A percentile compares a stretch with the other conserved stretches of the same genome.
Evolutionary conservation across 2,888 invertebrate species (phyloP).

Genomic region (Proisotoma minuta): DNA sequence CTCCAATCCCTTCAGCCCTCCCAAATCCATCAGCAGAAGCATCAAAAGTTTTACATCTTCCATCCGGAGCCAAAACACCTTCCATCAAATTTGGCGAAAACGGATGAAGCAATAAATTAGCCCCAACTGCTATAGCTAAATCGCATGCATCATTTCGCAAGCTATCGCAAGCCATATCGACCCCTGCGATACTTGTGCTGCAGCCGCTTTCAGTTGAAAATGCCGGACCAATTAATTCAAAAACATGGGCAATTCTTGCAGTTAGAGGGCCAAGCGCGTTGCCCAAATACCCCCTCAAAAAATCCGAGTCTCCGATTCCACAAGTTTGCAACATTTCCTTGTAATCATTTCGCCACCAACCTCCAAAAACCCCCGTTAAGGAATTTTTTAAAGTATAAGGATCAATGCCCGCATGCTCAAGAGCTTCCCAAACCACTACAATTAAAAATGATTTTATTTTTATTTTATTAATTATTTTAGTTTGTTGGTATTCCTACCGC

Average conservation of each 20-base stretch:
- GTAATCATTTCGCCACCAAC: conserved; percentile 9
- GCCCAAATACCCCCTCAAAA: conserved; percentile 10
- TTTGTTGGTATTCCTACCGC: too few relatives aligned
- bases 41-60: conserved; percentile 19
- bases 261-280: not conserved
- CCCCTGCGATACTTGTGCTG: too few relatives aligned
- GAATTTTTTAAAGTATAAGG: not conserved
- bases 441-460: too few relatives aligned
- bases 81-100: not conserved
- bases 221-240: not conserved
- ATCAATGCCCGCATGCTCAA: conserved; percentile 8
- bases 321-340: not conserved
- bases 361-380: conserved; percentile 7
- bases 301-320: conserved; percentile 12
- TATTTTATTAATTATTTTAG: too few relatives aligned
- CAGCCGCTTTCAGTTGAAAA: conserved; percentile 15
- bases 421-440: conserved; percentile 9
- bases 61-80: conserved; percentile 15
- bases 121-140: not conserved
- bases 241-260: not conserved
- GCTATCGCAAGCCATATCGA: not conserved
- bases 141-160: not conserved
- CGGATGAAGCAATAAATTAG: conserved; percentile 7
- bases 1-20: conserved; percentile 20
- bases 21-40: conserved; percentile 26